These are phyloP conservation scores for Yponomeuta cagnagella DNA, from an alignment of 2,888 invertebrate genomes.

Conservation along the genomic window DNA sequence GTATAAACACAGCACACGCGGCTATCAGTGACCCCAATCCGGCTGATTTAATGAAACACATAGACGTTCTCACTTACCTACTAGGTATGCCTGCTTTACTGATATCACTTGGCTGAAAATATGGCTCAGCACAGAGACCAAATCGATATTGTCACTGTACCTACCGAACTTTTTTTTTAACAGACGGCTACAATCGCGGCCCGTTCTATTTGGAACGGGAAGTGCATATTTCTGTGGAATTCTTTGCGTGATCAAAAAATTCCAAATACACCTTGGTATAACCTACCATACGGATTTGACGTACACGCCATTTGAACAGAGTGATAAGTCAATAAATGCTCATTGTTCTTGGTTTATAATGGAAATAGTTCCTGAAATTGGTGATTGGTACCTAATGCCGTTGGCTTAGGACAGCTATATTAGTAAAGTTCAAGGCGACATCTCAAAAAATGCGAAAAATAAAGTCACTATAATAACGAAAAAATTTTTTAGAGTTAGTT, in stretches of 20 bases:
- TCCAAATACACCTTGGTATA: no score
- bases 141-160: constrained; percentile 3
- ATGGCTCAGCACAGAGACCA: not conserved
- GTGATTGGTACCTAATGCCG: not conserved
- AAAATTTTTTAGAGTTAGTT: no score
- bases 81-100: constrained; percentile 10
- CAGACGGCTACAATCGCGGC: not conserved
- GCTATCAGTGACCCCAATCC: constrained; percentile 24
- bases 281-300: no score
- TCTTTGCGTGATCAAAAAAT: no score
- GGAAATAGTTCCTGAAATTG: not conserved
- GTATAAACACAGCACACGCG: not conserved
- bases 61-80: not conserved
- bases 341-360: not conserved
- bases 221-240: constrained; percentile 1
- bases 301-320: no score
- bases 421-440: constrained; percentile 6
- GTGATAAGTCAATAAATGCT: no score
- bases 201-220: not conserved
- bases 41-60: constrained; percentile 21
- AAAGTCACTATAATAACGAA: no score
- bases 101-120: not conserved
- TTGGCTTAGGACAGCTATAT: not conserved
- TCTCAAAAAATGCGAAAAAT: no score
- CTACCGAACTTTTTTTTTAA: not conserved